Conservation (phyloP, 2,888 invertebrate genomes). For the Galeruca laticollis region DNA sequence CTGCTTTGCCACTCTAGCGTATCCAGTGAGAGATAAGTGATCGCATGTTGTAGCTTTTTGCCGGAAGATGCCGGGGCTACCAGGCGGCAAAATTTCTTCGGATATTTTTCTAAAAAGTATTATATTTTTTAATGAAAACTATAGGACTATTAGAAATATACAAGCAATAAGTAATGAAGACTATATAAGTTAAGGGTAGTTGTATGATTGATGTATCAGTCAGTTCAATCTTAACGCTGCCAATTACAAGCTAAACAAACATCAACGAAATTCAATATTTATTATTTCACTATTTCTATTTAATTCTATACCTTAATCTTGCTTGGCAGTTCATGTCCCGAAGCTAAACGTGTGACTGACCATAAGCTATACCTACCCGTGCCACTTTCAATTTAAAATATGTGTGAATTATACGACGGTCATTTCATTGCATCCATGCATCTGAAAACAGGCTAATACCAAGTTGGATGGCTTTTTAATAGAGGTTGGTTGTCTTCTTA, state of each 20-base stretch:
- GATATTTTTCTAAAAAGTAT: constrained; percentile 70
- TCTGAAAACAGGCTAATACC: background rate
- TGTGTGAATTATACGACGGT: background rate
- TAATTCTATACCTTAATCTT: too few relatives aligned
- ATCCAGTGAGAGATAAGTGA: constrained; percentile 64
- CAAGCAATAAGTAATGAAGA: background rate
- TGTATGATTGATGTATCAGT: too few relatives aligned
- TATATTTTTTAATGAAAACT: background rate
- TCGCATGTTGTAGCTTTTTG: constrained; percentile 70
- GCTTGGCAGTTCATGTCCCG: background rate
- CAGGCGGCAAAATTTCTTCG: constrained; percentile 72
- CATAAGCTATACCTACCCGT: too few relatives aligned
- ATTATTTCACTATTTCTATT: background rate
- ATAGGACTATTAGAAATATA: background rate
- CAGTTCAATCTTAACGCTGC: too few relatives aligned
- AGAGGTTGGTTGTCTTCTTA: too few relatives aligned
- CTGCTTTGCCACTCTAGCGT: constrained; percentile 65
- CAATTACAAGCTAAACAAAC: too few relatives aligned
- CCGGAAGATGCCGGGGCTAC: constrained; percentile 73
- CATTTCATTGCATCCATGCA: background rate
- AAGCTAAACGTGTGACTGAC: background rate
- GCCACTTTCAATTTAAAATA: background rate
- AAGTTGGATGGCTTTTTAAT: too few relatives aligned
- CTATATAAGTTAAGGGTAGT: background rate
- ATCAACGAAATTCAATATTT: background rate